Evolutionary conservation across 2,797 vertebrate genomes (phyloP), one percentile per base, ranked within the genome.

Genomic region (Masticophis lateralis): DNA sequence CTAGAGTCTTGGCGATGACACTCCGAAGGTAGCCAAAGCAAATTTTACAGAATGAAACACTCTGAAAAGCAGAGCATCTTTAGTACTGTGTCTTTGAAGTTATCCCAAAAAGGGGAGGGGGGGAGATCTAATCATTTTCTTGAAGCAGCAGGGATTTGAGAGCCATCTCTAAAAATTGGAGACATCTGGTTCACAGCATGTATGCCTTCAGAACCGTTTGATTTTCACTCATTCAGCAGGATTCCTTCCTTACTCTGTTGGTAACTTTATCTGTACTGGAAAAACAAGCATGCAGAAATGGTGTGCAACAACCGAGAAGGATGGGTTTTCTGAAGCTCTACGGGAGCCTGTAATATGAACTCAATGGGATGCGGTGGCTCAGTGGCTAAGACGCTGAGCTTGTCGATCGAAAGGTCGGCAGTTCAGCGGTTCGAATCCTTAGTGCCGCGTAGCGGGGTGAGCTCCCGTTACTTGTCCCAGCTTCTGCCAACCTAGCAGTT

Each of bases 101-200:
- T 60, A 43, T 32, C 66, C 89, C 43, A 53, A 92, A 79, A 53
- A 37, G 27, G 14, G 56, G 66, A n/a, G n/a, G 56, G 56, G 66
- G 27, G 25, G 28, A 28, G 12, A 92, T 14, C 28, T 89, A 83
- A 55, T 47, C 14, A 60, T 27, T 63, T 86, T 55, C 53, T 60
- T 61, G 43, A 47, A 63, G 28, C 13, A 27, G 12, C 18, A 18
- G 22, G 13, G 43, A 86, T 43, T 32, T 56, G 28, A 59, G 43
- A 32, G 28, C 28, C 25, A 20, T n/a, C 43, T 55, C 88, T 27
- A 47, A 89, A n/a, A 89, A 89, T 61, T 63, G 22, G 57, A 47
- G 88, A 61, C 92, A 86, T 86, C 88, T 61, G 88, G 69, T 57
- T 86, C 87, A 79, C 88, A 92, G 88, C 92, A 92, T 55, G 91